A percentile compares a stretch with the other conserved stretches of the same genome.
Conservation (phyloP, 2,888 invertebrate genomes). For the Philereme vetulata region DNA sequence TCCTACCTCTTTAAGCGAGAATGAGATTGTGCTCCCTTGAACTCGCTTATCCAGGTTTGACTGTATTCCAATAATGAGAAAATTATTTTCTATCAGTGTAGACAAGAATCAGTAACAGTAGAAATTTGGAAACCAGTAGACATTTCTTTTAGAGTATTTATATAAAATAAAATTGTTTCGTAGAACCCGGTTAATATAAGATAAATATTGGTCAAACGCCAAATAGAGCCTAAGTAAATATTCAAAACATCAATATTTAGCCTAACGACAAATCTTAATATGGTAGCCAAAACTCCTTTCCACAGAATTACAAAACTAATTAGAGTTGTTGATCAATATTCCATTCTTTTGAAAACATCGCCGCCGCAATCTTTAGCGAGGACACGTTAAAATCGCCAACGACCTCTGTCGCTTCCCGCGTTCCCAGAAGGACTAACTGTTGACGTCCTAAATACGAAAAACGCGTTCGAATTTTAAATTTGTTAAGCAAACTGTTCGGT, state of each 20-base stretch:
- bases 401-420: conserved; percentile 44
- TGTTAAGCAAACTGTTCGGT: conserved; percentile 53
- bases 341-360: conserved; percentile 48
- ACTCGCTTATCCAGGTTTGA: no score
- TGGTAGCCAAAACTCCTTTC: conserved; percentile 59
- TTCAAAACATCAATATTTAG: conserved; percentile 21
- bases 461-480: conserved; percentile 53
- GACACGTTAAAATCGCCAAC: conserved; percentile 62
- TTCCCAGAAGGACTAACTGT: conserved; percentile 72
- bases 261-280: conserved; percentile 23
- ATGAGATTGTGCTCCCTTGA: no score
- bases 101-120: no score
- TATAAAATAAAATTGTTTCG: no score
- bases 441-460: conserved; percentile 59
- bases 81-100: no score
- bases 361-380: conserved; percentile 57
- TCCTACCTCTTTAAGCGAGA: no score
- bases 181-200: no score
- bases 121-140: no score
- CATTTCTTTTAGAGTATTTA: no score
- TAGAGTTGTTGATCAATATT: conserved; percentile 63
- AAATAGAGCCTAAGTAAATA: neutral
- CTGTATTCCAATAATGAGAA: no score
- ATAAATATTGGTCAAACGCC: neutral
- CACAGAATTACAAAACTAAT: conserved; percentile 68